Percentiles rank a stretch among this genome's conserved stretches.
Evolutionary conservation across 2,797 vertebrate species (phyloP).

Genomic region (Micropoecilia bifurca): DNA sequence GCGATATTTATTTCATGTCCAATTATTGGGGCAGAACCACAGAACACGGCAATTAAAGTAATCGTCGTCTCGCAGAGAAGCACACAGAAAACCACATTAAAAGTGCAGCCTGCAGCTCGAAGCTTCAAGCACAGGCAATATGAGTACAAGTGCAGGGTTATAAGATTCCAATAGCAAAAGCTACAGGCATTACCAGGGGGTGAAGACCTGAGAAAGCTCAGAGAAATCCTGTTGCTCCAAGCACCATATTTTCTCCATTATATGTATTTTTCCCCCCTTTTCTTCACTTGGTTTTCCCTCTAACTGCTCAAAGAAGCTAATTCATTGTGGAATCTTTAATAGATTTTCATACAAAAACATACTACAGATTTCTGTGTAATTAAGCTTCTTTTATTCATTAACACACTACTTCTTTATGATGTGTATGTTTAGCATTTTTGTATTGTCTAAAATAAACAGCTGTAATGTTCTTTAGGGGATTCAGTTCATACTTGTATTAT

Average conservation of each 20-base stretch:
- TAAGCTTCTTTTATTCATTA: not conserved
- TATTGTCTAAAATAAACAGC: not conserved
- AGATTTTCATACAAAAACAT: not conserved
- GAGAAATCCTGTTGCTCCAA: constrained; percentile 45
- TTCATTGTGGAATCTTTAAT: constrained; percentile 6
- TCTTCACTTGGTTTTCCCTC: constrained; percentile 16
- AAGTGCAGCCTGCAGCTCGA: constrained; percentile 43
- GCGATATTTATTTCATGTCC: constrained; percentile 69
- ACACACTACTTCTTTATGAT: not conserved
- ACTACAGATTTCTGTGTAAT: not conserved
- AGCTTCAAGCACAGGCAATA: constrained; percentile 41
- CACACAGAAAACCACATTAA: constrained; percentile 36
- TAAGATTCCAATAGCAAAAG: constrained; percentile 51
- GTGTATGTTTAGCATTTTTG: not conserved
- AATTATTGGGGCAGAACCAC: constrained; percentile 49
- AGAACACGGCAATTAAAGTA: constrained; percentile 49
- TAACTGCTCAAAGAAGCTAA: constrained; percentile 10
- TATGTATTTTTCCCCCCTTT: constrained; percentile 2
- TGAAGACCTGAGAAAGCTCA: constrained; percentile 43
- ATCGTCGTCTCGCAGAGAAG: constrained; percentile 24
- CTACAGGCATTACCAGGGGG: constrained; percentile 54
- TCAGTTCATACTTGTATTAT: not conserved
- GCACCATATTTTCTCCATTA: constrained; percentile 20
- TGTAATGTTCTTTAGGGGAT: not conserved
- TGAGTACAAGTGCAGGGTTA: constrained; percentile 52